Conservation (phyloP, 1,140 invertebrate species). For the Diplogasteroides magnus region DNA sequence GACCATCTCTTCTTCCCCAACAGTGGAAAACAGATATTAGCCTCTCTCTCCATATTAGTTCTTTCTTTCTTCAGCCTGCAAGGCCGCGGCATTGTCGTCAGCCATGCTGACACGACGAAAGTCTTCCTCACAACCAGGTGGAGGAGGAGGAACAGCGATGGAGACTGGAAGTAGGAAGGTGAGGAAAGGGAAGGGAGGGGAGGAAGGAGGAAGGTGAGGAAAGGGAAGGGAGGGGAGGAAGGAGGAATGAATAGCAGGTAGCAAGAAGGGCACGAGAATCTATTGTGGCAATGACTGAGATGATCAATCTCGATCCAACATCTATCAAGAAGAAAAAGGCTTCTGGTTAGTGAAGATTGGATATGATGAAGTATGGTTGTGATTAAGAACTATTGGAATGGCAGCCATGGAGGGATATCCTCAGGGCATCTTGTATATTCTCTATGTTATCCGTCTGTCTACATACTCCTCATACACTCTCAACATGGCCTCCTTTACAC, state of each 20-base stretch:
- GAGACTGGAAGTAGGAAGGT: conserved; percentile 10
- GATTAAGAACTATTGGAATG: conserved; percentile 43
- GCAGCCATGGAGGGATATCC: conserved; percentile 23
- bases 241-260: conserved; percentile 27
- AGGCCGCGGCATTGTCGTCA: conserved; percentile 50
- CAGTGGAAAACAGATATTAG: too few relatives aligned
- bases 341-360: neutral
- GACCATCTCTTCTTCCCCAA: too few relatives aligned
- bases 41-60: too few relatives aligned
- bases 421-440: conserved; percentile 45
- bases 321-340: conserved; percentile 21
- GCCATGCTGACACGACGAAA: conserved; percentile 49
- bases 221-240: conserved; percentile 30
- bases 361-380: neutral
- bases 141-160: conserved; percentile 20
- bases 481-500: conserved; percentile 39
- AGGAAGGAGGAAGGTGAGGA: conserved; percentile 10
- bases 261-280: conserved; percentile 19
- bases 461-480: conserved; percentile 47
- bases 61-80: too few relatives aligned
- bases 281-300: conserved; percentile 25
- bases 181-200: conserved; percentile 17
- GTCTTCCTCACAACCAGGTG: conserved; percentile 24
- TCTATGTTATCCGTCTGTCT: conserved; percentile 53
- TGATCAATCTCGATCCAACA: conserved; percentile 26